A percentile compares a stretch with the other conserved stretches of the same genome.
phyloP scores from a whole-genome alignment of 2,888 invertebrate species.

The Phrixothrix hirtus region DNA sequence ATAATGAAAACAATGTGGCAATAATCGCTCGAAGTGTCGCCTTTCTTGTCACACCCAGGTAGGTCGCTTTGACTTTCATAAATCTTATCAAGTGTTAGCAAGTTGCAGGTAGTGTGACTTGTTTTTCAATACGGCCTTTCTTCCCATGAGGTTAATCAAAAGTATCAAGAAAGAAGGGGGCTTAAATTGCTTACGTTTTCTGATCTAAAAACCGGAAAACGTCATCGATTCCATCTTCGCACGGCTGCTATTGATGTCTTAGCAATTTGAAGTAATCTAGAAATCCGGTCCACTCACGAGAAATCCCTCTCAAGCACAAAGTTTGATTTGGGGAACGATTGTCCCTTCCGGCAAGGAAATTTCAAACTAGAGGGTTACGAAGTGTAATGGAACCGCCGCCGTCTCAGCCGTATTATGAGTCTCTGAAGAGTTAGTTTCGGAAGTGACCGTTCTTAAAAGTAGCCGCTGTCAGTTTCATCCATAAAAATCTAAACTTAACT shows the following conservation, averaged over 20 bases:
- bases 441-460: conserved; percentile 40
- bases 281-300: conserved; percentile 25
- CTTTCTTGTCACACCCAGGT: conserved; percentile 45
- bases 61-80: conserved; percentile 42
- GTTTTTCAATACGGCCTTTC: no score
- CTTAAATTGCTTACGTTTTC: no score
- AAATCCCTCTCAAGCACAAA: conserved; percentile 17
- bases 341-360: conserved; percentile 30
- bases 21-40: conserved; percentile 37
- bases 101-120: conserved; percentile 29
- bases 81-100: conserved; percentile 44
- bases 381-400: conserved; percentile 18
- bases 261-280: conserved; percentile 18
- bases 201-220: conserved; percentile 17
- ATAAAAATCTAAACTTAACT: conserved; percentile 42
- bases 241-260: conserved; percentile 17
- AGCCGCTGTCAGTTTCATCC: conserved; percentile 35
- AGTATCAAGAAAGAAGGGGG: neutral
- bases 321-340: conserved; percentile 24
- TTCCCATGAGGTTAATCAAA: conserved; percentile 3
- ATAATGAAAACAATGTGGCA: conserved; percentile 32
- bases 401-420: conserved; percentile 23
- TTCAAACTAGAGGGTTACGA: conserved; percentile 22
- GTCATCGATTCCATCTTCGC: conserved; percentile 5
- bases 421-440: conserved; percentile 37